Base-by-base conservation (phyloP, 2,113 vertebrate genomes). In the Corythornis cristatus region DNA sequence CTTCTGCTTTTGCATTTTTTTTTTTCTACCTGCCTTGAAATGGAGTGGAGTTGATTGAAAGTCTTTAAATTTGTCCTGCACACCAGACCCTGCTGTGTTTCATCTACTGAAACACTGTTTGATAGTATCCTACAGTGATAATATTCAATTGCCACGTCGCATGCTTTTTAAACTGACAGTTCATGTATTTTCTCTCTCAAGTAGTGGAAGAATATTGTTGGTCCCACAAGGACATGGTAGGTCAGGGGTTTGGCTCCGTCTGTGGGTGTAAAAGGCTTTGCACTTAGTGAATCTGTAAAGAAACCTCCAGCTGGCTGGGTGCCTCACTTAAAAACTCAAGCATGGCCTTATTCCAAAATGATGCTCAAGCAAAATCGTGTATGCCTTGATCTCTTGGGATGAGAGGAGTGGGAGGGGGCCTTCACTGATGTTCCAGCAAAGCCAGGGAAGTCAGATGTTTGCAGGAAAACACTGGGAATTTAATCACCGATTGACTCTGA, bases 291-390 rank as follows among this genome's bases (percentile, higher is more conserved):
- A 82, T 35, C 60, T 60, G 15, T 92, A 75, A 93, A 91, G 76
- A 93, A 94, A 37, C 67, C 78, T 91, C 78, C 75, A 88, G 60
- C 67, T 91, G 91, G 78, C 91, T 93, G 87, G 60, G 64, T 83
- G 87, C 81, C 94, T 79, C 81, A 91, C n/a, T 80, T 73, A 67
- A 87, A 91, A 88, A 74, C n/a, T 73, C 64, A 90, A 85, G 26
- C 3, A 4, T 76, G 67, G 71, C 58, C 82, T 89, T 92, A 80
- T 56, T 87, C 71, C 0, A 9, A 86, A 93, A 37, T 74, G 78
- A 66, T 85, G 67, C 74, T 89, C 17, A 56, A 29, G 48, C 6
- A 3, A 79, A 54, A 51, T 26, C 54, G 35, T 62, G 22, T 76
- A 12, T 82, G 54, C 58, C 25, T 86, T 46, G 2, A 0, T 86